A percentile compares a stretch with the other conserved stretches of the same genome.
phyloP scores from a whole-genome alignment of 2,113 vertebrate species.

The Chiloscyllium plagiosum region DNA sequence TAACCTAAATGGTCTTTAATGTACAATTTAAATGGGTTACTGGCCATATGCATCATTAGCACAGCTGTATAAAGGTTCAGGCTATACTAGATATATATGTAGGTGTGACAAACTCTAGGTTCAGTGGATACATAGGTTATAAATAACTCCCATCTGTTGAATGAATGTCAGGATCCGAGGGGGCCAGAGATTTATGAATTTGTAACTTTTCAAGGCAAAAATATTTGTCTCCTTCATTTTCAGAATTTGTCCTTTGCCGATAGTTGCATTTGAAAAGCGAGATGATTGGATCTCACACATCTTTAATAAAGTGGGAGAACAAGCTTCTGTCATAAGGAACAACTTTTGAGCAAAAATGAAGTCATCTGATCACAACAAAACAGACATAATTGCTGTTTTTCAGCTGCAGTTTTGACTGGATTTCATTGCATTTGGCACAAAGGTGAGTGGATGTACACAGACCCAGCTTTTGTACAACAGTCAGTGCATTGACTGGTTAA shows the following conservation, averaged over 20 bases:
- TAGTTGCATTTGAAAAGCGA: not conserved
- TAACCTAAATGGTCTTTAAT: not conserved
- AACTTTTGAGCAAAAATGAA: not conserved
- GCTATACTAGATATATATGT: not conserved
- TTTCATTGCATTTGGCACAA: not conserved
- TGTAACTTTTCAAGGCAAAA: not conserved
- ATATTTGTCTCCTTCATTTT: not conserved
- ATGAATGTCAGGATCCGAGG: not conserved
- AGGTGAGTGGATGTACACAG: not conserved
- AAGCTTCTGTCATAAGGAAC: not conserved
- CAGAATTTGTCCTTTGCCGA: not conserved
- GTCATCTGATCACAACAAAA: not conserved
- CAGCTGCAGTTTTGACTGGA: not conserved
- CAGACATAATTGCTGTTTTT: not conserved
- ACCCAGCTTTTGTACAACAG: not conserved
- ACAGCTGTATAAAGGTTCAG: not conserved
- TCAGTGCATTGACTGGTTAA: too few species aligned
- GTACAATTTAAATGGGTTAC: not conserved
- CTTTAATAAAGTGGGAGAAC: not conserved
- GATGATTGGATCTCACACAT: not conserved
- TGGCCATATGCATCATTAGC: not conserved
- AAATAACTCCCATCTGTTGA: not conserved
- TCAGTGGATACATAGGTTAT: not conserved
- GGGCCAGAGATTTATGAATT: not conserved
- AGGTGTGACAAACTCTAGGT: not conserved